Evolutionary conservation across 2,797 vertebrate genomes (phyloP), one percentile per base, ranked within the genome.

Genomic region (Sebastes ruberrimus): DNA sequence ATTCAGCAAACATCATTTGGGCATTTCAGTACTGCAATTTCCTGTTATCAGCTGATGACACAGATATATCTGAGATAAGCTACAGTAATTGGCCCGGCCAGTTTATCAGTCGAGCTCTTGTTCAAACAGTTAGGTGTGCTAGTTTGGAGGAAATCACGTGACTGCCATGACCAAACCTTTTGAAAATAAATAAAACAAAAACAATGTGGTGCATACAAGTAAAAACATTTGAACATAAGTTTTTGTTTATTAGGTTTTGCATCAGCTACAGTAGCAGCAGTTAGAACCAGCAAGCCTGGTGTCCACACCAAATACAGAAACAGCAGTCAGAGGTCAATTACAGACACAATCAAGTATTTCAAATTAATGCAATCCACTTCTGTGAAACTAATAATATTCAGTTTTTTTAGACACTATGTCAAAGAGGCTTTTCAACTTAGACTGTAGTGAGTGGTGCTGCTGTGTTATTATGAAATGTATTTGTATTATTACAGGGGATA

Each of bases 241-340:
- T n/a, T 6, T 1, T 62, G 35, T 71, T 27, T 3, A 22, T 11
- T 27, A 8, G 11, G 9, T 27, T 60, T 1, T 0, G 7, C 30
- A 38, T 64, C 27, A 27, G 10, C 30, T 28, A 23, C 3, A 66
- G 10, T 7, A 30, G 13, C n/a, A 30, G 0, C 25, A 13, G 35
- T 60, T 13, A 4, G 25, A 5, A 6, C 8, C 20, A 74, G n/a
- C 38, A 49, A 0, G 0, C 10, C 35, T 23, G 1, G 16, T 7
- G 32, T 3, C 49, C 49, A 46, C 42, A 46, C 42, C 42, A 46
- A 46, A 46, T 0, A 46, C 42, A 46, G 14, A 46, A 46, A 46
- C 42, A 46, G 42, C 42, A 46, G 0, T 46, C 16, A 46, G 6
- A 46, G 42, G 42, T 46, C 42, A 46, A 46, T 46, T 46, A 56